These are phyloP conservation scores for Lepidocolaptes lacrymiger DNA, from an alignment of 2,797 vertebrate species.

Conservation along the genomic window DNA sequence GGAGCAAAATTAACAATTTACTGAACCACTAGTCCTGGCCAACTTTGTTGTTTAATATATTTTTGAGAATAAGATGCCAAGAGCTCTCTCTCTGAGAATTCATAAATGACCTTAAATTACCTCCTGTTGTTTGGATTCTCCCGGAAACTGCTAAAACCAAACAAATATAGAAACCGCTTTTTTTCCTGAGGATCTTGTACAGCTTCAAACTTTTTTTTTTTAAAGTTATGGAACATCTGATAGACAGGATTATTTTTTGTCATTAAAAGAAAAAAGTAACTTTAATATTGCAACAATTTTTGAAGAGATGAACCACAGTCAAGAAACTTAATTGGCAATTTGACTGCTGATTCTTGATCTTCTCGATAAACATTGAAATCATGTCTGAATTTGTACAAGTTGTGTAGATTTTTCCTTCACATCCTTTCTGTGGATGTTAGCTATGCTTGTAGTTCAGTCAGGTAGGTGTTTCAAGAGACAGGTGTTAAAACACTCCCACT, in stretches of 20 bases:
- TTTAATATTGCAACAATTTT: not conserved
- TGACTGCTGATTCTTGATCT: not conserved
- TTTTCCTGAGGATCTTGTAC: not conserved
- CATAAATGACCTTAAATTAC: not conserved
- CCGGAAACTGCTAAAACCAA: not conserved
- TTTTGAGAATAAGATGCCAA: not conserved
- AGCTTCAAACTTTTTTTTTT: not conserved
- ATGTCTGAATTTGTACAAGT: not conserved
- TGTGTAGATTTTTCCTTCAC: not conserved
- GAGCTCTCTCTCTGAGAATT: not conserved
- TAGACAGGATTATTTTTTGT: not conserved
- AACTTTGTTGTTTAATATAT: not conserved
- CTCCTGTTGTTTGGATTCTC: not conserved
- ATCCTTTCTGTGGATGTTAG: not conserved
- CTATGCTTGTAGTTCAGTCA: not conserved
- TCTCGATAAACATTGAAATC: not conserved
- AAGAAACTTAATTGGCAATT: not conserved
- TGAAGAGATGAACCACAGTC: not conserved
- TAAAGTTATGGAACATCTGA: not conserved
- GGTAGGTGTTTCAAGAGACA: not conserved
- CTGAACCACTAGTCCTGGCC: not conserved
- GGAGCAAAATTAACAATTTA: not conserved
- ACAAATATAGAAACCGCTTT: not conserved
- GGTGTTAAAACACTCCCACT: not conserved
- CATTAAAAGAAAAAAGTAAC: not conserved